Conservation (phyloP, 2,797 vertebrate species). For the Anguilla obscura region DNA sequence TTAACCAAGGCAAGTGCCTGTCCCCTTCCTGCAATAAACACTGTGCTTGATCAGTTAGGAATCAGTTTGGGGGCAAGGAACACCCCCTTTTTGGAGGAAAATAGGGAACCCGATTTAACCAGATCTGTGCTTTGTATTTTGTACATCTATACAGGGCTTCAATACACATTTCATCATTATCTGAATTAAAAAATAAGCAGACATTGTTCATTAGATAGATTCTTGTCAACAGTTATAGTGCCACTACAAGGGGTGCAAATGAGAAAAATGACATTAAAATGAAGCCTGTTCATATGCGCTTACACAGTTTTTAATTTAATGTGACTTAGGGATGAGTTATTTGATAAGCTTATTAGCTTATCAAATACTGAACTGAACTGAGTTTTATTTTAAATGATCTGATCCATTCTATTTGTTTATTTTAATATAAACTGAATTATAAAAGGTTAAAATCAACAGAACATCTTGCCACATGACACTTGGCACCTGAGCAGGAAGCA, state of each 20-base stretch:
- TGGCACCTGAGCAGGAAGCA: neutral
- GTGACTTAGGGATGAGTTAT: conserved; percentile 22
- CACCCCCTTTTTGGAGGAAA: no score
- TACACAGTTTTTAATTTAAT: conserved; percentile 26
- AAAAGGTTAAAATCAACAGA: neutral
- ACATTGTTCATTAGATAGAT: neutral
- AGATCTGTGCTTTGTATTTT: neutral
- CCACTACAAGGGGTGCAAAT: conserved; percentile 12
- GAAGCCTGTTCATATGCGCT: conserved; percentile 25
- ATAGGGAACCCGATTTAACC: no score
- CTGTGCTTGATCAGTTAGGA: no score
- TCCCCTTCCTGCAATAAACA: no score
- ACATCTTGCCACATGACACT: neutral
- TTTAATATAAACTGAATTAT: conserved; percentile 23
- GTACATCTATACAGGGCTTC: neutral
- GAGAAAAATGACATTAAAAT: conserved; percentile 11
- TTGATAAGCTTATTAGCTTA: conserved; percentile 28
- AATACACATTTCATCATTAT: neutral
- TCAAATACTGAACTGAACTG: conserved; percentile 12
- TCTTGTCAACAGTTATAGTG: neutral
- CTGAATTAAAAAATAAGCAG: neutral
- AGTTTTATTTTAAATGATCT: conserved; percentile 8
- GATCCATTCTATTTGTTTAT: conserved; percentile 9
- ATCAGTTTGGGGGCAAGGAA: no score
- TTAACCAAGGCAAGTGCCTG: no score